A percentile compares a stretch with the other conserved stretches of the same genome.
Evolutionary conservation across 1,140 invertebrate species (phyloP).

Genomic region (Delia radicum): DNA sequence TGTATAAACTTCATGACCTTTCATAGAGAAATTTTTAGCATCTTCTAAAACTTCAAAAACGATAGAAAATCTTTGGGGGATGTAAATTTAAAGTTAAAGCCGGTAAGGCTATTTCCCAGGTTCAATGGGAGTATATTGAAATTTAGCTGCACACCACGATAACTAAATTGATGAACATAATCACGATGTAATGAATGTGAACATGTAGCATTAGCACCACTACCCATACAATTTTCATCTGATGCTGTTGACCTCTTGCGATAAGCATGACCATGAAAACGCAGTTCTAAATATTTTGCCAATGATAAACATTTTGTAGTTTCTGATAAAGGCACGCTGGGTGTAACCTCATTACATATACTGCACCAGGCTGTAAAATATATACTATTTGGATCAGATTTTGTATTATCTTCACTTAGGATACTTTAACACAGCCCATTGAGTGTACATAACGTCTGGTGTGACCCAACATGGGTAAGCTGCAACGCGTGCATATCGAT

Average conservation of each 20-base stretch:
- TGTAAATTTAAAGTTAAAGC: conserved; percentile 63
- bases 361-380: conserved; percentile 88
- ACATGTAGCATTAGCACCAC: conserved; percentile 59
- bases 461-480: conserved; percentile 85
- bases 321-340: conserved; percentile 73
- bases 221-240: background rate
- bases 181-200: conserved; percentile 87
- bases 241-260: conserved; percentile 59
- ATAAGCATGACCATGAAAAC: conserved; percentile 82
- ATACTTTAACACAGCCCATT: conserved; percentile 73
- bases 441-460: conserved; percentile 77
- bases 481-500: conserved; percentile 86
- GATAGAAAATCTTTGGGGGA: conserved; percentile 57
- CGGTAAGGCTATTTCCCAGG: conserved; percentile 75
- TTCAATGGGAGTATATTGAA: conserved; percentile 74
- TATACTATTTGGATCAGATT: conserved; percentile 62
- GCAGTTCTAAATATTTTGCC: conserved; percentile 85
- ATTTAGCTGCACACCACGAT: conserved; percentile 83
- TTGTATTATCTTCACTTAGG: conserved; percentile 58
- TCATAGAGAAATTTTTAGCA: conserved; percentile 67
- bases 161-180: conserved; percentile 89
- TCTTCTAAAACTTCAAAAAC: conserved; percentile 65
- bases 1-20: conserved; percentile 72
- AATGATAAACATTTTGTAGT: conserved; percentile 87
- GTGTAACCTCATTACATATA: conserved; percentile 73